phyloP scores from a whole-genome alignment of 2,113 vertebrate species.

The Delphinapterus leucas region DNA sequence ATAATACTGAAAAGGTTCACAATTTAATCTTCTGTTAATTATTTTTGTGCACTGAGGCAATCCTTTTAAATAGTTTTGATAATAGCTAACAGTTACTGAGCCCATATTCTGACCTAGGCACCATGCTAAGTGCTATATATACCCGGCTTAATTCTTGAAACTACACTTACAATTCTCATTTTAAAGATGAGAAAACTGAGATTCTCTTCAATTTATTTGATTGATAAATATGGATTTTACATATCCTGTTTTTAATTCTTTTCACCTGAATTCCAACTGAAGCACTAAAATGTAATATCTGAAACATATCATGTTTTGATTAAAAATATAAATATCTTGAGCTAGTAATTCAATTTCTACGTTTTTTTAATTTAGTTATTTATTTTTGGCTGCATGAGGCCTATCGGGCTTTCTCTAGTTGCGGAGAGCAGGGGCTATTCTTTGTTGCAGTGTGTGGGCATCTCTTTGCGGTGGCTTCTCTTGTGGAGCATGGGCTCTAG shows the following conservation, averaged over 20 bases:
- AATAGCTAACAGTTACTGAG: neutral
- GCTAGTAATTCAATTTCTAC: neutral
- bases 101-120: neutral
- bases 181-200: neutral
- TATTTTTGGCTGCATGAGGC: no score
- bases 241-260: neutral
- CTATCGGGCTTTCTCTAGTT: no score
- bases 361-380: no score
- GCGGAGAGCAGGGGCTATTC: no score
- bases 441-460: no score
- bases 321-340: conserved; percentile 9
- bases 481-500: no score
- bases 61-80: neutral
- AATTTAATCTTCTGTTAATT: neutral
- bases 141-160: neutral
- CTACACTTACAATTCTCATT: neutral
- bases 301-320: neutral
- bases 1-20: neutral
- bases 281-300: neutral
- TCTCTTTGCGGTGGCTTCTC: no score
- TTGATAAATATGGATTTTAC: neutral
- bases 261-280: neutral
- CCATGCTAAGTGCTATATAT: neutral
- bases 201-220: neutral
- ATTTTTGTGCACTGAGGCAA: neutral